Base-by-base conservation (phyloP, 2,797 vertebrate genomes). In the Champsocephalus gunnari region DNA sequence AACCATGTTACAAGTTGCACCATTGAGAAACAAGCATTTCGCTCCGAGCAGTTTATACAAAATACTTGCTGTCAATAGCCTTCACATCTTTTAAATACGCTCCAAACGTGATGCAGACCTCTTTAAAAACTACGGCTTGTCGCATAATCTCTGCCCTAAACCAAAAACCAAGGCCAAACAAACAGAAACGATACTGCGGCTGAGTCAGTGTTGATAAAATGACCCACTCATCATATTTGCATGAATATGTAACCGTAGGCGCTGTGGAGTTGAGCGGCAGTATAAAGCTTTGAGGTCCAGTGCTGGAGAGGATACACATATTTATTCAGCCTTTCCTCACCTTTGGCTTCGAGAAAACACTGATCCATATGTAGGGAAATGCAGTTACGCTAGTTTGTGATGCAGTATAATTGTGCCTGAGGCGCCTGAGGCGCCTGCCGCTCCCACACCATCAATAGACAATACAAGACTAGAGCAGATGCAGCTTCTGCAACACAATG, bases 401-500 rank as follows among this genome's bases (percentile, higher is more conserved):
- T 80, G 77, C 84, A 78, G 81, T 79, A 85, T 90, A 89, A 92
- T 89, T 90, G 83, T 85, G 80, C 81, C 80, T 41, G 70, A 90
- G 86, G 75, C 65, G 80, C 81, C 80, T 41, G 70, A 90, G 86
- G 75, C 65, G 66, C 66, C 74, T 87, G 74, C 88, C 50, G 81
- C 84, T 87, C 84, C 87, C 84, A 88, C 88, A 78, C 77, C 62
- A 62, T 87, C 84, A 81, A 83, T 72, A 88, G 84, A 91, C 87
- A 90, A 92, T 84, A 72, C 70, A 75, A 81, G 73, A 76, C 69
- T 51, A 66, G 77, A 89, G 84, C 88, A 91, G 90, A 92, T 90
- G 87, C 84, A 85, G 89, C 86, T 80, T 80, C 75, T 80, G 69
- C 82, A 80, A 65, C 32, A 93, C 91, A 93, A 92, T 88, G 71